phyloP scores from a whole-genome alignment of 1,140 invertebrate genomes.

The Lasioglossum albipes region DNA sequence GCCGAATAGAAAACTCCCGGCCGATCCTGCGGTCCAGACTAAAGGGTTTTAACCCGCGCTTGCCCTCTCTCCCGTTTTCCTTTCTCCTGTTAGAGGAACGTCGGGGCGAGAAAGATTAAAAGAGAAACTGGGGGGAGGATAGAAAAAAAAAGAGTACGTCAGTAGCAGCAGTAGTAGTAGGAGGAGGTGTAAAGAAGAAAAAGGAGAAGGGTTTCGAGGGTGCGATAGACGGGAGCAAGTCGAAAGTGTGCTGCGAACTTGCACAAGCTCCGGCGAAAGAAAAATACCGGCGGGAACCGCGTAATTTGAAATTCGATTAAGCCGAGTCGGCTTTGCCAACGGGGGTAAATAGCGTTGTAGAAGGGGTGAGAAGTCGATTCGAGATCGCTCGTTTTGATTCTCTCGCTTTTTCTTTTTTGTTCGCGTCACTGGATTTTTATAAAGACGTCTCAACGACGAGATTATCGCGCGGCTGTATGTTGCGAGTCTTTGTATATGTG shows the following conservation, averaged over 20 bases:
- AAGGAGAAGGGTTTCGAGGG: background rate
- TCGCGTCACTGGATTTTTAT: background rate
- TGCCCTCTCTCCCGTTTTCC: slow-evolving; percentile 34
- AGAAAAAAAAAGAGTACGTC: background rate
- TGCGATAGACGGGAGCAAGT: background rate
- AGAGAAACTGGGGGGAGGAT: background rate
- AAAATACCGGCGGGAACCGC: slow-evolving; percentile 41
- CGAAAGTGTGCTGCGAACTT: slow-evolving; percentile 27
- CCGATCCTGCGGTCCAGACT: slow-evolving; percentile 74
- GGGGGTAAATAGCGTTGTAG: slow-evolving; percentile 19
- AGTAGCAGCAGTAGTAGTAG: too few species aligned
- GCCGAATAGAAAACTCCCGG: slow-evolving; percentile 67
- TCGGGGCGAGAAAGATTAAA: slow-evolving; percentile 60
- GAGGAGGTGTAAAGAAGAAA: too few species aligned
- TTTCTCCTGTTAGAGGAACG: slow-evolving; percentile 30
- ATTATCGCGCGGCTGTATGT: background rate
- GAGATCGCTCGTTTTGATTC: slow-evolving; percentile 4
- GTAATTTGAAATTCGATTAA: slow-evolving; percentile 49
- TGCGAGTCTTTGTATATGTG: too few species aligned
- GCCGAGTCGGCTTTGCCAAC: slow-evolving; percentile 13
- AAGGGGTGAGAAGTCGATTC: background rate
- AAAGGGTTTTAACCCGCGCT: slow-evolving; percentile 74
- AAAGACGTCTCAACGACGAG: slow-evolving; percentile 35
- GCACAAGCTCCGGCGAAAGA: slow-evolving; percentile 14
- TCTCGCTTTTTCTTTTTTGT: background rate